These are phyloP conservation scores for Gymnodraco acuticeps DNA, from an alignment of 2,797 vertebrate genomes.

Conservation along the genomic window DNA sequence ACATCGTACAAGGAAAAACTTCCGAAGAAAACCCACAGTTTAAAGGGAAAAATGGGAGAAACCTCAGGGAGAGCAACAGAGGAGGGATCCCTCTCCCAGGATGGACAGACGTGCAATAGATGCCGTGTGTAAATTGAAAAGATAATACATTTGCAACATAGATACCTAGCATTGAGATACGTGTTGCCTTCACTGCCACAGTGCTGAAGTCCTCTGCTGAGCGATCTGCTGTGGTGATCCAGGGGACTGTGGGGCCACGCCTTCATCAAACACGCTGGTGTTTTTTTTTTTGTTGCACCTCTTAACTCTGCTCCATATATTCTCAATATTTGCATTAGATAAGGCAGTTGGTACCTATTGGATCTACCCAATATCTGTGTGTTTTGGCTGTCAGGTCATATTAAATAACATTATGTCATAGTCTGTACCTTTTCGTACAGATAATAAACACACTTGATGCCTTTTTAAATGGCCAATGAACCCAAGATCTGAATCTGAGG, in stretches of 20 bases:
- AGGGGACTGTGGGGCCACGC: background rate
- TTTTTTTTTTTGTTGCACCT: conserved; percentile 9
- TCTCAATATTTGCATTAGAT: background rate
- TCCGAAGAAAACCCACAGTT: too few species aligned
- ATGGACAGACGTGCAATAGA: too few species aligned
- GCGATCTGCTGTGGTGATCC: conserved; percentile 1
- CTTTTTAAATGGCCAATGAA: background rate
- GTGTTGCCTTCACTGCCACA: background rate
- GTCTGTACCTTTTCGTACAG: background rate
- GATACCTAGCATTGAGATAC: conserved; percentile 10
- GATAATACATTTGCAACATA: too few species aligned
- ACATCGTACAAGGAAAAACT: too few species aligned
- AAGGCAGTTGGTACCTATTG: background rate
- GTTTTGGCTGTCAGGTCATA: background rate
- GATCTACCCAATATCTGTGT: background rate
- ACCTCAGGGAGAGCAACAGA: too few species aligned
- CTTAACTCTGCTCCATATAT: background rate
- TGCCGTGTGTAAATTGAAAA: too few species aligned
- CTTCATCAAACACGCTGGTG: conserved; percentile 7
- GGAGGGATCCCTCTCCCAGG: too few species aligned
- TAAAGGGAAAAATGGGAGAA: too few species aligned
- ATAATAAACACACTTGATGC: background rate
- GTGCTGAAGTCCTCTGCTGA: conserved; percentile 30
- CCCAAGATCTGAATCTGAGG: background rate
- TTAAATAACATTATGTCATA: background rate